These are phyloP conservation scores for Neolamprologus ventralis DNA, from an alignment of 2,113 vertebrate genomes.

Conservation along the genomic window DNA sequence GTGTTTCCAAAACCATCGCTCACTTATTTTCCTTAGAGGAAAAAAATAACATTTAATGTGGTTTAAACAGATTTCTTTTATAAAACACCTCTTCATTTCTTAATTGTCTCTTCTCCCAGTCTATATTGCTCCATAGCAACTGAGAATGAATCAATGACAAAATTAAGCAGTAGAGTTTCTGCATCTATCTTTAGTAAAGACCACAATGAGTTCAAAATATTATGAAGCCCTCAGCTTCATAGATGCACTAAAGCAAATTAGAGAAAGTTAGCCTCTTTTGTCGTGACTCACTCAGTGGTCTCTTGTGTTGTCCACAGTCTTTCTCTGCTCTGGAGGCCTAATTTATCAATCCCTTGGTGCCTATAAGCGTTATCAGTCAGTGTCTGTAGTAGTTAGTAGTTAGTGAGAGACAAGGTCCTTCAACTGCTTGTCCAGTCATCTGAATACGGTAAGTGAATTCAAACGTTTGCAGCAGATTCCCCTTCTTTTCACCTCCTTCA, in stretches of 20 bases:
- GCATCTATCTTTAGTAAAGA: not conserved
- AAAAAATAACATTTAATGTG: not conserved
- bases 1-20: not conserved
- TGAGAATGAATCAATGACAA: not conserved
- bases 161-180: not conserved
- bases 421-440: not conserved
- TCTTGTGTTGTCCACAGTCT: not conserved
- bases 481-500: not conserved
- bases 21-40: not conserved
- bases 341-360: not conserved
- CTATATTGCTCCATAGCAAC: not conserved
- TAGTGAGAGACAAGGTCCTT: not conserved
- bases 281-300: not conserved
- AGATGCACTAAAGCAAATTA: not conserved
- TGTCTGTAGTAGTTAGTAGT: not conserved
- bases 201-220: not conserved
- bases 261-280: not conserved
- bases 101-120: not conserved
- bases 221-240: not conserved
- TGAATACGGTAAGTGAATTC: not conserved
- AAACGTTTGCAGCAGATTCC: not conserved
- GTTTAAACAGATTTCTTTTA: not conserved
- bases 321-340: not conserved
- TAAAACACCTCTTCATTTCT: not conserved
- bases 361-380: not conserved